Evolutionary conservation across 2,888 invertebrate species (phyloP).

Genomic region (Polymixis lichenea): DNA sequence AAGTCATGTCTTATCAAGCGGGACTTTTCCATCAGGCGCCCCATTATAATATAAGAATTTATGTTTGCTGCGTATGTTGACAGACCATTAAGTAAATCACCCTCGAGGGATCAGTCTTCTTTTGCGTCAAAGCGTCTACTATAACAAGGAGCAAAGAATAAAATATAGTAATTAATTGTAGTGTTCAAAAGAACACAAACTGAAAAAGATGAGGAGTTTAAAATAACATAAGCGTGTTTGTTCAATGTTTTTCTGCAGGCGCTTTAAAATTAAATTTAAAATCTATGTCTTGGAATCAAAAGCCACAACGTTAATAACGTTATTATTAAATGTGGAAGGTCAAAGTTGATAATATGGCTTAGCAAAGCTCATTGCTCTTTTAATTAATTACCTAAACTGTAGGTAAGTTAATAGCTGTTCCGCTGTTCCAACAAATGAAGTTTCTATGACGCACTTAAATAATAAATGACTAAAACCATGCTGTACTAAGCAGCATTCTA

Average conservation of each 20-base stretch:
- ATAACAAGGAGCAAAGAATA: constrained; percentile 37
- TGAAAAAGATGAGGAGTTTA: not conserved
- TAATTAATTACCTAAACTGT: not conserved
- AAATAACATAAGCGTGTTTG: not conserved
- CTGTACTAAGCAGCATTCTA: constrained; percentile 29
- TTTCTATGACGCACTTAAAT: constrained; percentile 2
- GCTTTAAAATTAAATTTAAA: no score
- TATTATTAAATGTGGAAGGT: not conserved
- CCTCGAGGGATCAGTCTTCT: constrained; percentile 64
- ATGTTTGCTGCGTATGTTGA: constrained; percentile 41
- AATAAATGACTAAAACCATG: constrained; percentile 19
- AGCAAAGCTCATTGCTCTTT: not conserved
- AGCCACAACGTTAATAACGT: no score
- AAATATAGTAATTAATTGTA: not conserved
- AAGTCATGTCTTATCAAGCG: constrained; percentile 10
- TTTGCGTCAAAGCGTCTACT: constrained; percentile 27
- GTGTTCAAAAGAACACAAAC: not conserved
- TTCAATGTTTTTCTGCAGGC: constrained; percentile 1
- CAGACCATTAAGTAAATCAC: constrained; percentile 64
- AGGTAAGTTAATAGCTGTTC: not conserved
- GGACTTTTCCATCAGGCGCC: constrained; percentile 26
- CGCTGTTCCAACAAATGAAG: not conserved
- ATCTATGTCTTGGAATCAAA: not conserved
- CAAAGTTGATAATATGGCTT: constrained; percentile 5
- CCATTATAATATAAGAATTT: constrained; percentile 15